Conservation (phyloP, 2,888 invertebrate species). For the Andrena hattorfiana region DNA sequence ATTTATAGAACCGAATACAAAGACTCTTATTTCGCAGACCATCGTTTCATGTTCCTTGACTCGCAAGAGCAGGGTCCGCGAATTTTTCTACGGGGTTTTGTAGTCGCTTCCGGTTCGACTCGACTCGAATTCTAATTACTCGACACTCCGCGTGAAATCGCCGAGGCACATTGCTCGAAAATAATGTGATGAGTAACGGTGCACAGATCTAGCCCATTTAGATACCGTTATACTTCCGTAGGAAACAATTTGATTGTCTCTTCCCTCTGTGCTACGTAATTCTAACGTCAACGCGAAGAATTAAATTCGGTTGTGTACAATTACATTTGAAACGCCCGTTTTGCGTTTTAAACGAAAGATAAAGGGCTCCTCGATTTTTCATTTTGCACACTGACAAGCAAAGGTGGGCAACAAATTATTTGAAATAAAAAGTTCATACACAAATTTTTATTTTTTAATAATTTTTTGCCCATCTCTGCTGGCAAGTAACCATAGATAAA, state of each 20-base stretch:
- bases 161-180: slow-evolving; percentile 6
- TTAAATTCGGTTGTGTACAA: neutral
- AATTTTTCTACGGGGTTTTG: slow-evolving; percentile 31
- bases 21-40: neutral
- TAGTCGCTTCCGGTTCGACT: slow-evolving; percentile 34
- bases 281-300: neutral
- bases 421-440: too few species aligned
- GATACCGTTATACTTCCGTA: slow-evolving; percentile 34
- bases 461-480: too few species aligned
- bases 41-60: slow-evolving; percentile 6
- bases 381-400: too few species aligned
- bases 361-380: too few species aligned
- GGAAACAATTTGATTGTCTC: neutral
- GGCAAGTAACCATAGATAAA: too few species aligned
- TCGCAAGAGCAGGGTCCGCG: neutral
- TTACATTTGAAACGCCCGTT: neutral
- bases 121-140: slow-evolving; percentile 39
- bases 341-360: neutral
- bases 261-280: neutral
- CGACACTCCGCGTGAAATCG: slow-evolving; percentile 22
- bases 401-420: too few species aligned
- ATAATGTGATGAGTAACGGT: slow-evolving; percentile 31
- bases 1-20: too few species aligned
- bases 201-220: slow-evolving; percentile 24
- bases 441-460: too few species aligned